A percentile compares a stretch with the other conserved stretches of the same genome.
phyloP scores from a whole-genome alignment of 37 sponge, comb jelly and placozoan species.

The Chondrosia reniformis region DNA sequence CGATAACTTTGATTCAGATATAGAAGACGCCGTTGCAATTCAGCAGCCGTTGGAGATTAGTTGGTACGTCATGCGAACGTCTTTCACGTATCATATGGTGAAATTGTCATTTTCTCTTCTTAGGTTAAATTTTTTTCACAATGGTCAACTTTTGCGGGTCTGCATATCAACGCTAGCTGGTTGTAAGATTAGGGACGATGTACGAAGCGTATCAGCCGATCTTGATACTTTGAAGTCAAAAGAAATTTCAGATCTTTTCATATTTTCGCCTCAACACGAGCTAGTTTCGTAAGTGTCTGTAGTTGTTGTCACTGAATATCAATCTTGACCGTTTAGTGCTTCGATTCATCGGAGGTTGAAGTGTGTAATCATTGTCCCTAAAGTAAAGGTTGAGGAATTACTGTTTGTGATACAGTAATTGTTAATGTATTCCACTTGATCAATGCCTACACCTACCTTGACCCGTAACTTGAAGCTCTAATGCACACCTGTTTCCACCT shows the following conservation, averaged over 20 bases:
- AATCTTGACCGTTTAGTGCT: neutral
- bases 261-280: conserved; percentile 69
- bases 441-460: too few relatives aligned
- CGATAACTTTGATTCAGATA: conserved; percentile 53
- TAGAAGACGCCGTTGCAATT: conserved; percentile 76
- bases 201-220: conserved; percentile 66
- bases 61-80: conserved; percentile 56
- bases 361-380: too few relatives aligned
- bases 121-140: conserved; percentile 31
- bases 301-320: too few relatives aligned
- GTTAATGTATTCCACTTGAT: too few relatives aligned
- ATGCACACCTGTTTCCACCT: too few relatives aligned
- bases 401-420: too few relatives aligned
- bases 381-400: too few relatives aligned
- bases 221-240: conserved; percentile 48
- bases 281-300: conserved; percentile 37
- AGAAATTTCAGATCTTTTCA: conserved; percentile 70
- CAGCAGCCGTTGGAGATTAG: conserved; percentile 58
- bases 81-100: too few relatives aligned
- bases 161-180: conserved; percentile 57
- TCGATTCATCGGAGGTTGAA: too few relatives aligned
- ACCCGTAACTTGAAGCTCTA: too few relatives aligned
- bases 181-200: conserved; percentile 34
- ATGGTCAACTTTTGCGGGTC: conserved; percentile 16
- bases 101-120: too few relatives aligned